phyloP scores from a whole-genome alignment of 2,888 invertebrate genomes.

The Isotomurus palustris region DNA sequence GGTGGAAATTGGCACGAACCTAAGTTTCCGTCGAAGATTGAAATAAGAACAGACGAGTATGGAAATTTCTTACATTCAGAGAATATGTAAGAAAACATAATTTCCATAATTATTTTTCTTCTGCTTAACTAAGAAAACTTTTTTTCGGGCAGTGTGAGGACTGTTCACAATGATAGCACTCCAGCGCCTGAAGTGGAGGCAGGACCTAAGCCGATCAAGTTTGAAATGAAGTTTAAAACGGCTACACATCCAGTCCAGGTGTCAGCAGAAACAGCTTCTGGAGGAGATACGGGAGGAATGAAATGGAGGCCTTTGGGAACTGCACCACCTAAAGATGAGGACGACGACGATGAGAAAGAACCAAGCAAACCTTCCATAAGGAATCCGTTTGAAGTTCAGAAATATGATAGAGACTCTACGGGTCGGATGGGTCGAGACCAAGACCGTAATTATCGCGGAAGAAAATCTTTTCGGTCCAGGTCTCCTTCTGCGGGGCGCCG shows the following conservation, averaged over 20 bases:
- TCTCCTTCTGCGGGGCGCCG: constrained; percentile 14
- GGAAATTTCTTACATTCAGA: constrained; percentile 34
- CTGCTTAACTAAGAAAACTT: not conserved
- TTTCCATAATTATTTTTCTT: not conserved
- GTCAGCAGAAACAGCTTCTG: too few species aligned
- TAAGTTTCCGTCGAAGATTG: constrained; percentile 28
- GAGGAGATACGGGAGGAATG: constrained; percentile 7
- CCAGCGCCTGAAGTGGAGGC: constrained; percentile 12
- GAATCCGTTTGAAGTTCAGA: constrained; percentile 26
- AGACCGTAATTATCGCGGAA: constrained; percentile 23
- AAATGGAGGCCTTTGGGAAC: constrained; percentile 23
- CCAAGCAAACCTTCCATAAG: constrained; percentile 8
- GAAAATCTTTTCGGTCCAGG: constrained; percentile 19
- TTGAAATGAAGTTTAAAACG: constrained; percentile 38
- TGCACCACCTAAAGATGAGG: not conserved
- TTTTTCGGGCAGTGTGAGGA: constrained; percentile 24
- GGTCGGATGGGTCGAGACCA: constrained; percentile 15
- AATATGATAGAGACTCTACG: constrained; percentile 3
- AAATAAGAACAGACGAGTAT: constrained; percentile 38
- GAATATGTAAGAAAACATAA: constrained; percentile 20
- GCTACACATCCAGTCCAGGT: constrained; percentile 3
- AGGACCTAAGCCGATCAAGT: constrained; percentile 23
- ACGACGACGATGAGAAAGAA: not conserved
- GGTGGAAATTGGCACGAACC: constrained; percentile 19
- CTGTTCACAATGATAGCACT: constrained; percentile 32